These are phyloP conservation scores for Conomelus anceps DNA, from an alignment of 2,888 invertebrate genomes.

Conservation along the genomic window DNA sequence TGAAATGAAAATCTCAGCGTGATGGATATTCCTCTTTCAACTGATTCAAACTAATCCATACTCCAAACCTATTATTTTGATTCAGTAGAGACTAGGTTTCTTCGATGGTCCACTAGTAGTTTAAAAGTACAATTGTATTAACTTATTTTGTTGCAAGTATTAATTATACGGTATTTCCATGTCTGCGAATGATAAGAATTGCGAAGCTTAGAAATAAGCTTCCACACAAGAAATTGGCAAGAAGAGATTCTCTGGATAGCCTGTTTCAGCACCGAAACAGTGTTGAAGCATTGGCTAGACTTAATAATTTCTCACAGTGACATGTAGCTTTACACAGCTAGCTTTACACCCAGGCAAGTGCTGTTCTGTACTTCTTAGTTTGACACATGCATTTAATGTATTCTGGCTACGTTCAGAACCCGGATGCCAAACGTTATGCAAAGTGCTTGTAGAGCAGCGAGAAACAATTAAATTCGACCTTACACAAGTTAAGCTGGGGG, in stretches of 20 bases:
- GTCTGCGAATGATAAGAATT: neutral
- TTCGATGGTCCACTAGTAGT: no score
- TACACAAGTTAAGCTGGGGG: neutral
- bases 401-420: neutral
- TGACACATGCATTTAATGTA: neutral
- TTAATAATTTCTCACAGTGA: neutral
- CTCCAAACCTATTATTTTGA: no score
- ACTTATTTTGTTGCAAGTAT: no score
- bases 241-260: neutral
- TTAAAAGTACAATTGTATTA: no score
- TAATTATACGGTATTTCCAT: no score
- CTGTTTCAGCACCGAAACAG: neutral
- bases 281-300: neutral
- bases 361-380: neutral
- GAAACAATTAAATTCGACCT: neutral
- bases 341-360: neutral
- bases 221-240: neutral
- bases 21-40: no score
- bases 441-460: no score
- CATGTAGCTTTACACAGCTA: no score
- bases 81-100: no score
- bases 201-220: neutral
- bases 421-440: neutral
- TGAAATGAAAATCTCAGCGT: no score
- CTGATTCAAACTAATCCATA: no score